Base-by-base conservation (phyloP, 1,140 invertebrate species). In the Riptortus pedestris region DNA sequence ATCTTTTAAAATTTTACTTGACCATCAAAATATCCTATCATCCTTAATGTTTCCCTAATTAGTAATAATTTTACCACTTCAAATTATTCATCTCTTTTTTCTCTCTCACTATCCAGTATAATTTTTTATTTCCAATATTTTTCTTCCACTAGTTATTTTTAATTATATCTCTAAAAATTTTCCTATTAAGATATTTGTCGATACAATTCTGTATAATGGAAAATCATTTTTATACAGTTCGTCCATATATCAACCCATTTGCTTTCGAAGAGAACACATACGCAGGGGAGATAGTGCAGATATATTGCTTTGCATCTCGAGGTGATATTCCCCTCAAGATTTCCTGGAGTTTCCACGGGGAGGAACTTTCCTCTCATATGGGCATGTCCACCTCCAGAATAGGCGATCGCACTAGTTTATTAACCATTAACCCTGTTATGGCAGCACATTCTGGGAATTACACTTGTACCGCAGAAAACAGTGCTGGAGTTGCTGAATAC, bases 311-410 rank as follows among this genome's bases (percentile, higher is more conserved):
- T 18, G 85, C 94, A 2, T 83, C 83, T 68, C 91, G 91, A 74
- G 90, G 90, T 38, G 90, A 93, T 72, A 78, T 84, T 63, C 90
- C 90, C 0, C 77, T 93, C 60, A 83, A 83, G 58, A 87, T 92
- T 66, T 76, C 78, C 38, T 92, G 90, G 89, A 79, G 83, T 58
- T 86, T 88, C 65, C 69, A 71, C n/a, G 72, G 72, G 9, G 66
- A 68, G 16, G 66, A 67, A 18, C 47, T 71, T 9, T 67, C 67
- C 1, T 65, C 68, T 51, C 66, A 70, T 24, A 58, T 67, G 67
- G 71, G 73, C 57, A 73, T 78, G 47, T 70, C 69, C 0, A 75
- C 74, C 7, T 72, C 72, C 14, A 82, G 81, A 73, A 74, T 86
- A 68, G 85, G 86, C 57, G 81, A 77, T 65, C 73, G 80, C 52